Evolutionary conservation across 1,140 invertebrate species (phyloP).

Genomic region (Meloidogyne hapla): DNA sequence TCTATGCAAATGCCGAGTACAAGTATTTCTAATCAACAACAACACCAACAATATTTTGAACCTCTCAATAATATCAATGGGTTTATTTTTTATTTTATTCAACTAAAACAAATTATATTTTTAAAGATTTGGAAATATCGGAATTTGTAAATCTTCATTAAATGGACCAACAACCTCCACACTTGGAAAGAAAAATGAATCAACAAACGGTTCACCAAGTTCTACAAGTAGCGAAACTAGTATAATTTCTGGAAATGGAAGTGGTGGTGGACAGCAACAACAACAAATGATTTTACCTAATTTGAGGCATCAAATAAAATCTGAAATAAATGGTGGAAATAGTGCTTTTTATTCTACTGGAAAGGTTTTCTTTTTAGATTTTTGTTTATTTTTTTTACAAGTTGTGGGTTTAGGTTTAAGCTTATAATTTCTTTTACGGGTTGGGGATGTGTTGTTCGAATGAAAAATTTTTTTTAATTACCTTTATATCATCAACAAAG

Average conservation of each 20-base stretch:
- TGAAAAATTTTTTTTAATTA: too few relatives aligned
- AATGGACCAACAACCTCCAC: neutral
- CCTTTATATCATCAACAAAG: too few relatives aligned
- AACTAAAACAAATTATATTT: neutral
- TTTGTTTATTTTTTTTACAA: too few relatives aligned
- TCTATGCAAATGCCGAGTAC: conserved; percentile 9
- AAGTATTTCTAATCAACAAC: neutral
- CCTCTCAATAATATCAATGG: neutral
- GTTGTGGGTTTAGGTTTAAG: too few relatives aligned
- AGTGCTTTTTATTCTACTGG: conserved; percentile 5
- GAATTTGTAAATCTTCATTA: neutral
- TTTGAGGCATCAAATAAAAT: neutral
- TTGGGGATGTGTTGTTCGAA: too few relatives aligned
- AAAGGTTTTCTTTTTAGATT: neutral
- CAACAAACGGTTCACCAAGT: conserved; percentile 33
- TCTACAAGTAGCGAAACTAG: conserved; percentile 37
- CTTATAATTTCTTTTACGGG: too few relatives aligned
- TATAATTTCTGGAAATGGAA: conserved; percentile 30
- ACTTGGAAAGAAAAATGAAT: conserved; percentile 25
- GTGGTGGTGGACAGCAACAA: neutral
- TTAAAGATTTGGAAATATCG: neutral
- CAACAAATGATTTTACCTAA: conserved; percentile 6
- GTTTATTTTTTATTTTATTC: neutral
- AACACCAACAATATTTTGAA: neutral
- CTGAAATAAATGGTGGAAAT: neutral